Base-by-base conservation (phyloP, 2,888 invertebrate genomes). In the Halocaridina rubra region DNA sequence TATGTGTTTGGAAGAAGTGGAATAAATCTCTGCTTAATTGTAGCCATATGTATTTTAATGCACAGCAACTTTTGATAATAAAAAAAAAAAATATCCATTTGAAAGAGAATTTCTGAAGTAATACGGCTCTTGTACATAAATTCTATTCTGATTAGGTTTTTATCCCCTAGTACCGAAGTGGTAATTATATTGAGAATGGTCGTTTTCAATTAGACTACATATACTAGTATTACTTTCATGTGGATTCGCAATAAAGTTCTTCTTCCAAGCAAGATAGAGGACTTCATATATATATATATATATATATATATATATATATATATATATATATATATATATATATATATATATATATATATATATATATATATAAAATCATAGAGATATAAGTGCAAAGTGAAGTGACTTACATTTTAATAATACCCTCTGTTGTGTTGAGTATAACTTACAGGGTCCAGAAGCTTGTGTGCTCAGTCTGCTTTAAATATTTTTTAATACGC, bases 381-480 rank as follows among this genome's bases (percentile, higher is more conserved):
- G 69, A 69, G 69, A 69, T 69, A 59, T 64, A 19, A 46, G 67
- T 69, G 76, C 53, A 76, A 59, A 67, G 59, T n/a, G 53, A 33
- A 57, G 27, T 19, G 78, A 33, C 24, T 71, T 59, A 61, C n/a
- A n/a, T n/a, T n/a, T n/a, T n/a, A n/a, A n/a, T 13, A 61, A 39
- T 39, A 22, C 71, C 39, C 77, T 61, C 71, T 19, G 13, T 77
- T 39, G 61, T 78, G 59, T 78, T 72, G 71, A 30, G 78, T 84
- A 30, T 69, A 77, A 69, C 53, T 69, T 71, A 84, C 82, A 84
- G 82, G 82, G 82, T 84, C 82, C 82, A 84, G 82, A 84, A 77
- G 39, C 46, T 84, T 84, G 32, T 13, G 53, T 67, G 84, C 75
- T 80, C 79, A 75, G 22, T 74, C 75, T 78, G 78, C 84, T 78